phyloP scores from a whole-genome alignment of 2,113 vertebrate genomes.

The Ophthalmolycus amberensis region DNA sequence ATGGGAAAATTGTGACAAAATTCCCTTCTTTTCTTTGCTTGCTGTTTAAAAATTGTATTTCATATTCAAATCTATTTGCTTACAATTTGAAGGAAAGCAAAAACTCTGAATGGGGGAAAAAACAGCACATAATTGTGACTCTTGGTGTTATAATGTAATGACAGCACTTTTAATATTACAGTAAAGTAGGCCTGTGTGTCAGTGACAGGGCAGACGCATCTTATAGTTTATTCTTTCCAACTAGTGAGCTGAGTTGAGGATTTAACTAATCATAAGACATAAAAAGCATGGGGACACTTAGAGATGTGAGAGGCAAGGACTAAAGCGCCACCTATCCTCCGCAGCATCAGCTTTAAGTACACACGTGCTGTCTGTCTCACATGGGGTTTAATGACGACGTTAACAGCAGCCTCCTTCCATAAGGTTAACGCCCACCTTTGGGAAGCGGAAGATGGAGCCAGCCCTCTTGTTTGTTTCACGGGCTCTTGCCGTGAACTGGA shows the following conservation, averaged over 20 bases:
- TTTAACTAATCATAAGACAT: background rate
- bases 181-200: background rate
- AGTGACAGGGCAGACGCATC: background rate
- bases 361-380: background rate
- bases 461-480: conserved; percentile 25
- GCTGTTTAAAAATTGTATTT: background rate
- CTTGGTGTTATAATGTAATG: background rate
- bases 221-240: background rate
- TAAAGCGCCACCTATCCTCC: background rate
- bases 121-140: background rate
- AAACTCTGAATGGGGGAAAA: background rate
- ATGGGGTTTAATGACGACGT: too few relatives aligned
- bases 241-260: background rate
- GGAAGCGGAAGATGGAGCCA: conserved; percentile 66
- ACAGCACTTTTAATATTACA: background rate
- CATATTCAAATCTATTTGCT: background rate
- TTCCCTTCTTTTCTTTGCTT: background rate
- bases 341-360: background rate
- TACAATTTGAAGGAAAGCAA: background rate
- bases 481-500: conserved; percentile 62
- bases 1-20: background rate
- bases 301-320: background rate
- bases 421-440: conserved; percentile 54
- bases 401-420: background rate
- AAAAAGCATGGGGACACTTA: background rate